Conservation (phyloP, 2,797 vertebrate species). For the Mormyrops attenuatus region DNA sequence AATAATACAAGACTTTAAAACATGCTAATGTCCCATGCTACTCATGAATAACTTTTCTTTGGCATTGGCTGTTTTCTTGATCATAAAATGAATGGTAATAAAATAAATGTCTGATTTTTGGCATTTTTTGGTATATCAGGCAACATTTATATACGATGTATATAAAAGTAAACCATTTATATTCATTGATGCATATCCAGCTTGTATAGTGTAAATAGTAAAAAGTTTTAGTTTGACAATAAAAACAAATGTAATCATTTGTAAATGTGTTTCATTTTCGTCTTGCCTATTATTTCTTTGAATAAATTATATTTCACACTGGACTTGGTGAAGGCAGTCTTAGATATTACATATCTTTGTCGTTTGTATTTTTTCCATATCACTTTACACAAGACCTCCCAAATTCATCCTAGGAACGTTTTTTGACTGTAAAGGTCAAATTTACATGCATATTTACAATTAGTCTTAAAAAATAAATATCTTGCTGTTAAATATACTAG, state of each 20-base stretch:
- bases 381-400: background rate
- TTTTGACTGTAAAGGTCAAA: background rate
- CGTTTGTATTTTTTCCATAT: background rate
- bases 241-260: conserved; percentile 67
- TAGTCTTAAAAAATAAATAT: background rate
- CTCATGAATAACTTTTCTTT: conserved; percentile 24
- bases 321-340: background rate
- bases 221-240: conserved; percentile 67
- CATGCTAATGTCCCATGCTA: background rate
- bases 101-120: conserved; percentile 43
- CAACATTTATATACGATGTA: conserved; percentile 61
- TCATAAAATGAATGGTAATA: conserved; percentile 39
- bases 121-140: conserved; percentile 35
- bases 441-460: background rate
- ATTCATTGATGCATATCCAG: conserved; percentile 63
- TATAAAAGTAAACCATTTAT: conserved; percentile 64
- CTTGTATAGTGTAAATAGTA: conserved; percentile 74
- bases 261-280: conserved; percentile 43
- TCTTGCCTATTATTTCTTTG: background rate
- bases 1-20: background rate
- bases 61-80: conserved; percentile 26
- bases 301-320: background rate
- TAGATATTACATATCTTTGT: background rate
- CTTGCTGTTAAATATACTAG: background rate
- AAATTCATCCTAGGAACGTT: background rate